Percentiles rank a stretch among this genome's conserved stretches.
phyloP scores from a whole-genome alignment of 2,888 invertebrate species.

The Drosophila fulvimacula region DNA sequence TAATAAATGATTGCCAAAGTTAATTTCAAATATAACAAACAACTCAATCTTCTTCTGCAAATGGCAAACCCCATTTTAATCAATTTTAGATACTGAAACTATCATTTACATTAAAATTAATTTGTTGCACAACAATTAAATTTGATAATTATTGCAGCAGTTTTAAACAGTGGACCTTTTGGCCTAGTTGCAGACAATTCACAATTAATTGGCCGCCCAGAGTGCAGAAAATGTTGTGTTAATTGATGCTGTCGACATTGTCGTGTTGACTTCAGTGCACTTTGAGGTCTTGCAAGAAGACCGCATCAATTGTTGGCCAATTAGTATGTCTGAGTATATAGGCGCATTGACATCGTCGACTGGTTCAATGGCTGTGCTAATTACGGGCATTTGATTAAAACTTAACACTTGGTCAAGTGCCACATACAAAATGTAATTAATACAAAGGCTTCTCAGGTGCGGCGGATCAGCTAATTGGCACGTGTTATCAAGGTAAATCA shows the following conservation, averaged over 20 bases:
- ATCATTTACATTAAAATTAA: neutral
- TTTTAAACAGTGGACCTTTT: neutral
- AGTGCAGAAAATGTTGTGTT: neutral
- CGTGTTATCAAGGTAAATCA: slow-evolving; percentile 48
- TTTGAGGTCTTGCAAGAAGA: neutral
- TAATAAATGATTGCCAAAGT: neutral
- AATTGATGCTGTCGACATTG: neutral
- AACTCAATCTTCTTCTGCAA: neutral
- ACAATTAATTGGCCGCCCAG: neutral
- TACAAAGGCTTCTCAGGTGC: slow-evolving; percentile 43
- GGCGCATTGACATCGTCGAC: slow-evolving; percentile 28
- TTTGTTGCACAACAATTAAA: neutral
- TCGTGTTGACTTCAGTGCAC: neutral
- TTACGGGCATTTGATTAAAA: slow-evolving; percentile 57
- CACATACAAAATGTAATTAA: slow-evolving; percentile 31
- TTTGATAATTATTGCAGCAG: neutral
- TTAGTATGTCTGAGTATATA: slow-evolving; percentile 31
- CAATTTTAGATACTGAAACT: neutral
- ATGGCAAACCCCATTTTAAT: neutral
- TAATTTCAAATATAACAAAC: neutral
- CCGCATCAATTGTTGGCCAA: slow-evolving; percentile 34
- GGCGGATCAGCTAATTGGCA: slow-evolving; percentile 57
- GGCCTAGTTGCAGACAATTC: neutral
- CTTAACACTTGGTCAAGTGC: slow-evolving; percentile 32
- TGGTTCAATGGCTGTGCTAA: slow-evolving; percentile 44